A percentile compares a stretch with the other conserved stretches of the same genome.
These are phyloP conservation scores for Mycalesis mineus DNA, from an alignment of 2,888 invertebrate species.

Conservation along the genomic window DNA sequence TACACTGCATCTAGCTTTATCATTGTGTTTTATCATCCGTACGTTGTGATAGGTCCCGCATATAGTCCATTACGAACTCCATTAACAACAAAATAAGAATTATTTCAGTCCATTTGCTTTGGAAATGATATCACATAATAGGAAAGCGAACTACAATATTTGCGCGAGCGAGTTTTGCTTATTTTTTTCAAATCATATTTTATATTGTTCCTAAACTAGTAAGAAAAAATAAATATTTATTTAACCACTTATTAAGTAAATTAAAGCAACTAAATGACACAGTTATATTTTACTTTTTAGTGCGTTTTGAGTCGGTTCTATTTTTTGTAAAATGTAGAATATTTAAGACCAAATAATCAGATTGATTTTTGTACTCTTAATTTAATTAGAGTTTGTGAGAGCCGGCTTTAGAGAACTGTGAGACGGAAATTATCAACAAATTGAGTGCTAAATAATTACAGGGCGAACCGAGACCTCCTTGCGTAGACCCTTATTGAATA, in stretches of 20 bases:
- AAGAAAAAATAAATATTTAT: no score
- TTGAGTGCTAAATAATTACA: not conserved
- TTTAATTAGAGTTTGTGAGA: not conserved
- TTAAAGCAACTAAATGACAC: no score
- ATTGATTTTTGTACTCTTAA: no score
- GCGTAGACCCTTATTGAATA: not conserved
- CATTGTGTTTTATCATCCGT: not conserved
- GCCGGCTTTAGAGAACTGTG: not conserved
- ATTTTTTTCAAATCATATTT: no score
- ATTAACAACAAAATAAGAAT: not conserved
- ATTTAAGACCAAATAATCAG: no score
- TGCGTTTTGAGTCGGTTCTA: no score
- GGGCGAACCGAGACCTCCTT: not conserved
- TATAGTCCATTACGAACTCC: not conserved
- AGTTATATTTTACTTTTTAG: no score
- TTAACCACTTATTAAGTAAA: no score
- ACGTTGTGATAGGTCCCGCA: not conserved
- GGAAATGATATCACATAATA: not conserved
- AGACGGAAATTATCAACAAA: not conserved
- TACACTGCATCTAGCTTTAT: no score
- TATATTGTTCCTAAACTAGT: no score
- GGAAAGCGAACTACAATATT: not conserved
- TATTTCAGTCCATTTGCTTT: not conserved
- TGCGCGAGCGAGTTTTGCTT: no score
- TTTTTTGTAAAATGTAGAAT: no score